Conservation (phyloP, 2,888 invertebrate genomes). For the Pseudanteris insignis region DNA sequence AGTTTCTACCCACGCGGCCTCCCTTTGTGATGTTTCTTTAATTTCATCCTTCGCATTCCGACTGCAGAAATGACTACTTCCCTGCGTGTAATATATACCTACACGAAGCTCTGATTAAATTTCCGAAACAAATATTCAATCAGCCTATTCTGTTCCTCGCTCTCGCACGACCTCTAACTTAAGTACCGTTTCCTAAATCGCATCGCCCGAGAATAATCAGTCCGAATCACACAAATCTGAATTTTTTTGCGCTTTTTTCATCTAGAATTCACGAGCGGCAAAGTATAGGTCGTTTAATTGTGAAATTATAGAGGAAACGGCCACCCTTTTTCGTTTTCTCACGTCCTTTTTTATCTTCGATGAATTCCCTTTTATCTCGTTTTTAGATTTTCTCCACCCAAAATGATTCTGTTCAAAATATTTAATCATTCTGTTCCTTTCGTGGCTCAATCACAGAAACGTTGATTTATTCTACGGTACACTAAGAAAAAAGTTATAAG, state of each 20-base stretch:
- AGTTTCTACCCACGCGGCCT: slow-evolving; percentile 12
- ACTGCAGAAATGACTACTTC: slow-evolving; percentile 20
- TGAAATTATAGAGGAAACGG: slow-evolving; percentile 13
- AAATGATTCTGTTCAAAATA: neutral
- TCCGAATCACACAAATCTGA: slow-evolving; percentile 5
- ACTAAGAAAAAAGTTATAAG: too few relatives aligned
- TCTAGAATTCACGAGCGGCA: slow-evolving; percentile 6
- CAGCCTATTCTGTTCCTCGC: slow-evolving; percentile 4
- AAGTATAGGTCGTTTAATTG: slow-evolving; percentile 20
- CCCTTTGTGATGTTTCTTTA: slow-evolving; percentile 15
- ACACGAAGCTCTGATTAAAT: slow-evolving; percentile 19
- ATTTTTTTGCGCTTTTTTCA: slow-evolving; percentile 15
- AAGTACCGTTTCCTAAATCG: slow-evolving; percentile 22
- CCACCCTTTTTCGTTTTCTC: neutral
- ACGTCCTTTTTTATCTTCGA: neutral
- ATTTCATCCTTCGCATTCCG: slow-evolving; percentile 26
- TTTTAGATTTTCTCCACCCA: neutral
- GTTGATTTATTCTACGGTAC: too few relatives aligned
- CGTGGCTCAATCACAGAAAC: too few relatives aligned
- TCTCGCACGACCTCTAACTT: slow-evolving; percentile 9
- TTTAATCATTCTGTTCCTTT: too few relatives aligned
- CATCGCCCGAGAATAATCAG: slow-evolving; percentile 13
- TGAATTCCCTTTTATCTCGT: neutral
- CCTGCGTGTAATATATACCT: slow-evolving; percentile 20
- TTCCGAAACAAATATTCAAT: slow-evolving; percentile 36